These are phyloP conservation scores for Pseudoips prasinana DNA, from an alignment of 2,888 invertebrate species.

Conservation along the genomic window DNA sequence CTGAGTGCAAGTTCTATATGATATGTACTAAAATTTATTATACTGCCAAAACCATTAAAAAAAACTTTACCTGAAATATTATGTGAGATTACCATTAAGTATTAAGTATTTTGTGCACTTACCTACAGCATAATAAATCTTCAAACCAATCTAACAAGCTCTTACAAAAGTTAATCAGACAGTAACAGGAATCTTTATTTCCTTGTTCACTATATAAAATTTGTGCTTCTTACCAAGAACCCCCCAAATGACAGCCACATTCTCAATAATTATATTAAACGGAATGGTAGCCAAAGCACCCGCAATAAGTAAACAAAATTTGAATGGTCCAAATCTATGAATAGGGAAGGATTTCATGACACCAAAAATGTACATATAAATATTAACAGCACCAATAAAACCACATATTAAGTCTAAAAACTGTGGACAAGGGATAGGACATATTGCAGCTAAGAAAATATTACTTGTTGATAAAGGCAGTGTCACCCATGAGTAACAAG, in stretches of 20 bases:
- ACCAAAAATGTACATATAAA: slow-evolving; percentile 99
- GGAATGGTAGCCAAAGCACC: slow-evolving; percentile 96
- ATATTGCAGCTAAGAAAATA: slow-evolving; percentile 90
- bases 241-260: slow-evolving; percentile 97
- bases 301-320: slow-evolving; percentile 89
- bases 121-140: slow-evolving; percentile 48
- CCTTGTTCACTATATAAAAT: slow-evolving; percentile 98
- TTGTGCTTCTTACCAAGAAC: slow-evolving; percentile 96
- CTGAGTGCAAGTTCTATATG: too few relatives aligned
- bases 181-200: slow-evolving; percentile 86
- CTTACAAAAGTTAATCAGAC: slow-evolving; percentile 81
- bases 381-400: slow-evolving; percentile 95
- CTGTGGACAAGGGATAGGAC: slow-evolving; percentile 93
- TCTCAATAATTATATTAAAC: slow-evolving; percentile 96
- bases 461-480: slow-evolving; percentile 96
- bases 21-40: too few relatives aligned
- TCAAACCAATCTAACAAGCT: too few relatives aligned
- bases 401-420: slow-evolving; percentile 93
- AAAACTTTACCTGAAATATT: slow-evolving; percentile 33
- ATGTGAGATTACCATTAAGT: slow-evolving; percentile 43
- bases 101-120: slow-evolving; percentile 68
- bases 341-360: slow-evolving; percentile 97
- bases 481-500: slow-evolving; percentile 98
- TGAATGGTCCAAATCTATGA: slow-evolving; percentile 90
- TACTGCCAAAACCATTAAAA: too few relatives aligned